Conservation (phyloP, 2,888 invertebrate genomes). For the Drosophila suboccidentalis region DNA sequence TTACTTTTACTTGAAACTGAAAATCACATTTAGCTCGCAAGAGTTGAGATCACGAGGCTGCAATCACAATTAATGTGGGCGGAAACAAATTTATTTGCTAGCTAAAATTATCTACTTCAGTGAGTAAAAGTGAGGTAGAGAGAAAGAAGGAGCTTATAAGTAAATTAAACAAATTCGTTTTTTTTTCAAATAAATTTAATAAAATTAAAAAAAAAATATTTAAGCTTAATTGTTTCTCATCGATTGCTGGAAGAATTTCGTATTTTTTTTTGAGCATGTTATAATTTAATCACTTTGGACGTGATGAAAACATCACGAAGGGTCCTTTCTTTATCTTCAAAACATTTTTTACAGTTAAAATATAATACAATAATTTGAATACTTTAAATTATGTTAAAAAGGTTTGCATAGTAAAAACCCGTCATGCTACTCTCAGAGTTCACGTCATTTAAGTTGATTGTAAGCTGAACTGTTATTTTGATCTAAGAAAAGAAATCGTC, state of each 20-base stretch:
- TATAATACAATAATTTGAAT: too few relatives aligned
- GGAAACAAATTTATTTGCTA: constrained; percentile 37
- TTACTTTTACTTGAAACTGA: constrained; percentile 69
- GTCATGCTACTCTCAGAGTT: not conserved
- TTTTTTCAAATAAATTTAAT: not conserved
- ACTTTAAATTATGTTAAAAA: too few relatives aligned
- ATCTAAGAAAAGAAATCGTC: not conserved
- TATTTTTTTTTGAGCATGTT: too few relatives aligned
- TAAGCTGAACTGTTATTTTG: not conserved
- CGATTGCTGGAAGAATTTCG: too few relatives aligned
- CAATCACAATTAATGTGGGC: constrained; percentile 42
- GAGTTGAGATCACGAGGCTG: constrained; percentile 38
- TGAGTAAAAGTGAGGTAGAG: too few relatives aligned
- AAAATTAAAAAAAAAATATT: not conserved
- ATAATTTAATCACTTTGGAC: too few relatives aligned
- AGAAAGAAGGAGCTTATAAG: not conserved
- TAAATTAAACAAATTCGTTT: not conserved
- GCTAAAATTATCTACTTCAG: constrained; percentile 15
- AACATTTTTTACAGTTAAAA: too few relatives aligned
- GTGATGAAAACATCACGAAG: too few relatives aligned
- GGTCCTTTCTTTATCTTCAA: too few relatives aligned
- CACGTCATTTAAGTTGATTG: not conserved
- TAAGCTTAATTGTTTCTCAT: not conserved
- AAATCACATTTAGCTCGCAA: constrained; percentile 45
- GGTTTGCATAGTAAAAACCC: not conserved